Evolutionary conservation across 2,888 invertebrate species (phyloP), one percentile per base, ranked within the genome.

Genomic region (Oegoconia quadripuncta): DNA sequence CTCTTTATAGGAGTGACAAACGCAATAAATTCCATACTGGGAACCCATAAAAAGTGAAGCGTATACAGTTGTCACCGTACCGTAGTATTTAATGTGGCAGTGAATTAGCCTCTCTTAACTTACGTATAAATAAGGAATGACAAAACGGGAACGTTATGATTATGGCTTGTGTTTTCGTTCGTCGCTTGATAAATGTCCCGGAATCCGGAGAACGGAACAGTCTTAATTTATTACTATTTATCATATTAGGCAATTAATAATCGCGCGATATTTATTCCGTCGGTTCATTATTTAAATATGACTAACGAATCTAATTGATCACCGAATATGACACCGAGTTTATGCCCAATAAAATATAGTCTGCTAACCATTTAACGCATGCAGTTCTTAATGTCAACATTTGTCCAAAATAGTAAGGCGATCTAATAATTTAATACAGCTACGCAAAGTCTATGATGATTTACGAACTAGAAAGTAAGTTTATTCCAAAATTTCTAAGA

Each of bases 11-110:
- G 59, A 68, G 73, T 72, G 75, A 77, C 77, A 77, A 71, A 63
- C 46, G 71, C 56, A 67, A 77, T 83, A 83, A 82, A 82, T 80
- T 68, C 60, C 51, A 52, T 69, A 66, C 70, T 50, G 58, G 48
- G 65, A 68, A 69, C 68, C 74, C 79, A 64, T 84, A 81, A 84
- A 83, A 78, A 73, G 55, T 56, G 55, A 61, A 70, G 63, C 69
- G 64, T 74, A 75, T 69, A 60, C 64, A 71, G 73, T 72, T 77
- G 79, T 80, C 75, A 71, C 44, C 65, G 59, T 53, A 44, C 46
- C 57, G 62, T 59, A 54, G 55, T 59, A 60, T 61, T 69, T 72
- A 74, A 77, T 72, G 71, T 66, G 71, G 55, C 70, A 63, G 63
- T 66, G 74, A 82, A 76, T 81, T 80, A 76, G 75, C 64, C 57